A percentile compares a stretch with the other conserved stretches of the same genome.
These are phyloP conservation scores for Alligator mississippiensis DNA, from an alignment of 2,113 vertebrate genomes.

Conservation along the genomic window DNA sequence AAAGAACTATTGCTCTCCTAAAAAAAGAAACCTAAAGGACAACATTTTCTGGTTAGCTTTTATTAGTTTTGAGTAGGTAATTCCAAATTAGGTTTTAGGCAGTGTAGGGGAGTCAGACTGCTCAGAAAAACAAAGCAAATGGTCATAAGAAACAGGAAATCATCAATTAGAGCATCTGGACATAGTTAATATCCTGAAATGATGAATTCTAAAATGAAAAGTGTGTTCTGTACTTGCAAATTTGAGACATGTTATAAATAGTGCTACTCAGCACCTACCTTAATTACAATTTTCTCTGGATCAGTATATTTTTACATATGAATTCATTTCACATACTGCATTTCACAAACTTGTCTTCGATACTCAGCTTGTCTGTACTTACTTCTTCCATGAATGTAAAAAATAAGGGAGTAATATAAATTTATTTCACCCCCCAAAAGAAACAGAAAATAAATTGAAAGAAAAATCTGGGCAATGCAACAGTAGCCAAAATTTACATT, in stretches of 20 bases:
- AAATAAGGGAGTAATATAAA: background rate
- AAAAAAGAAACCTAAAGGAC: background rate
- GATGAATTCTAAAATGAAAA: fast-evolving
- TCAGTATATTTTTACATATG: background rate
- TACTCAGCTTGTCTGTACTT: background rate
- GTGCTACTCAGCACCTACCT: background rate
- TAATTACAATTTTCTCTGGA: background rate
- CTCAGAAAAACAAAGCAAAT: background rate
- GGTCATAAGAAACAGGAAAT: background rate
- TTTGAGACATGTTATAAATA: background rate
- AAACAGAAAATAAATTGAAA: no score
- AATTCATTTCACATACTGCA: background rate
- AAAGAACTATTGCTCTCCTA: background rate
- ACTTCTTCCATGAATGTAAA: background rate
- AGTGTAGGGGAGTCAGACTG: background rate
- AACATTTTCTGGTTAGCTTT: fast-evolving
- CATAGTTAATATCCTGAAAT: background rate
- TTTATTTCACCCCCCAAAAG: background rate
- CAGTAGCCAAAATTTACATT: background rate
- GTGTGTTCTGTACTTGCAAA: background rate
- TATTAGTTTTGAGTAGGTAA: background rate
- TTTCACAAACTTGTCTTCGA: background rate
- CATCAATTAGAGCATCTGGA: background rate
- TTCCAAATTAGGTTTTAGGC: background rate
- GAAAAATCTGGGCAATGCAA: no score